Conservation (phyloP, 2,888 invertebrate species). For the Thecocarcelia acutangulata region DNA sequence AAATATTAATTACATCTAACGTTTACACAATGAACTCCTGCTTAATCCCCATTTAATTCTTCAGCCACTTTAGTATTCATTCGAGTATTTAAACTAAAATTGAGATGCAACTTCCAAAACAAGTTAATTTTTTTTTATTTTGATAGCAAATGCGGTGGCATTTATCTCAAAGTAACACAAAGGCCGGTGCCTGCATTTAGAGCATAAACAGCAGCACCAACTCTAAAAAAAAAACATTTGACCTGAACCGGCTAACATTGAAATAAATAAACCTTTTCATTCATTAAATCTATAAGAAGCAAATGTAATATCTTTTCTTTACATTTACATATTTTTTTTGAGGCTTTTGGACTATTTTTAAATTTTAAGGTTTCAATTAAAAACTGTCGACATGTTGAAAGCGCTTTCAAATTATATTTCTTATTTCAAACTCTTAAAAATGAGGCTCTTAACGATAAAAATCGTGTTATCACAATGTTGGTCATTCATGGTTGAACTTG, state of each 20-base stretch:
- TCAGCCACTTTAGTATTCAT: no score
- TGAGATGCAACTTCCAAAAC: not conserved
- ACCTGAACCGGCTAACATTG: constrained; percentile 14
- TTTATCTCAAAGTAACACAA: constrained; percentile 3
- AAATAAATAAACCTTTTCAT: constrained; percentile 5
- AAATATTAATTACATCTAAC: constrained; percentile 48
- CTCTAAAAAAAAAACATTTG: constrained; percentile 22
- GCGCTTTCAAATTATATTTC: constrained; percentile 5
- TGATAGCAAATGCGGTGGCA: not conserved
- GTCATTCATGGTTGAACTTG: constrained; percentile 57
- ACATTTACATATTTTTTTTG: constrained; percentile 5
- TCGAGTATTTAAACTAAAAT: not conserved
- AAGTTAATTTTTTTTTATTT: not conserved
- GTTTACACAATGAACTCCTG: no score
- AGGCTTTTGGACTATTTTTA: not conserved
- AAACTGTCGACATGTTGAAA: constrained; percentile 53
- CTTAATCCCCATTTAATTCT: no score
- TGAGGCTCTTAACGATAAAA: constrained; percentile 32
- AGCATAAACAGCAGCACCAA: constrained; percentile 14
- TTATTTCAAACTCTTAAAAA: constrained; percentile 14
- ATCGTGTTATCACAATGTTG: constrained; percentile 46
- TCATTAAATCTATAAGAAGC: constrained; percentile 19
- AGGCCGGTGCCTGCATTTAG: not conserved
- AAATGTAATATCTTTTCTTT: constrained; percentile 23
- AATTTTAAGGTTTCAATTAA: constrained; percentile 39